Conservation (phyloP, 2,797 vertebrate species). For the Enteromius mattozi region DNA sequence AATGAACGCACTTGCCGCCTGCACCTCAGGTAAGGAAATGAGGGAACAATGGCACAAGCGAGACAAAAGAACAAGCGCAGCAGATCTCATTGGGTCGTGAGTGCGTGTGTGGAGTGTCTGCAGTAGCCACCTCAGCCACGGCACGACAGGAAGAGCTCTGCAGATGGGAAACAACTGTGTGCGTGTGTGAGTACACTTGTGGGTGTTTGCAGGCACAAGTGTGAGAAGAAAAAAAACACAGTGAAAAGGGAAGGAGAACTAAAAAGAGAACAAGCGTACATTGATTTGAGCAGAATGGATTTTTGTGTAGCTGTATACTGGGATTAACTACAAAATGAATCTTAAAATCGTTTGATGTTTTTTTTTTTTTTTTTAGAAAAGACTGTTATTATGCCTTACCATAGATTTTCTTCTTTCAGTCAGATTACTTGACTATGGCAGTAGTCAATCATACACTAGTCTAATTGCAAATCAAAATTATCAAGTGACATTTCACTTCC, state of each 20-base stretch:
- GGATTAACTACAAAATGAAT: background rate
- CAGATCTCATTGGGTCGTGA: conserved; percentile 53
- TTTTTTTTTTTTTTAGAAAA: no score
- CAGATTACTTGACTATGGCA: background rate
- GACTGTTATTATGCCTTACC: background rate
- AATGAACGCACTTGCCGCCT: conserved; percentile 71
- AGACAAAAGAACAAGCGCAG: conserved; percentile 39
- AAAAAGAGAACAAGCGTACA: conserved; percentile 25
- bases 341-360: background rate
- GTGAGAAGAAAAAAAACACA: conserved; percentile 26
- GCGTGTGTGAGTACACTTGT: conserved; percentile 38
- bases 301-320: background rate
- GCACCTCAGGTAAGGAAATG: conserved; percentile 78
- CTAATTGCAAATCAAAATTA: background rate
- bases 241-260: conserved; percentile 37
- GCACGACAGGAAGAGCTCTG: conserved; percentile 66
- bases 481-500: background rate
- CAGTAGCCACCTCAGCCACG: conserved; percentile 58
- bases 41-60: conserved; percentile 44
- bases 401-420: background rate
- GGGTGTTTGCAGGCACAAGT: conserved; percentile 45
- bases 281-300: conserved; percentile 15
- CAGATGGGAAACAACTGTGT: conserved; percentile 73
- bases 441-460: background rate
- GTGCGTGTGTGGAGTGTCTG: conserved; percentile 47